Conservation (phyloP, 2,888 invertebrate species). For the Desoria tigrina region DNA sequence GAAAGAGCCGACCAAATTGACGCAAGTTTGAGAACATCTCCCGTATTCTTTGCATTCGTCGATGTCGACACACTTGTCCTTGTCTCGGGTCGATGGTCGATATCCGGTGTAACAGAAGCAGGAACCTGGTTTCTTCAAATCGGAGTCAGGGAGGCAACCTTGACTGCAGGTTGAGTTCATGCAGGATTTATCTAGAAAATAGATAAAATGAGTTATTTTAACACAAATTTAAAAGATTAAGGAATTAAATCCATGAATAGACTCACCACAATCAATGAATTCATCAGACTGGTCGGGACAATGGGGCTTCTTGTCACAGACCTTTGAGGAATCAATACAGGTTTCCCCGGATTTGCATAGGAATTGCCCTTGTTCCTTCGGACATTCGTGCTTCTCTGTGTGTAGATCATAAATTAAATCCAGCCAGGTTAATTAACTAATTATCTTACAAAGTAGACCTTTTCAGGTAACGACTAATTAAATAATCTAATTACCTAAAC, state of each 20-base stretch:
- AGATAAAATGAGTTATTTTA: too few species aligned
- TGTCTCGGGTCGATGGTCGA: slow-evolving; percentile 74
- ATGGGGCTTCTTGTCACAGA: slow-evolving; percentile 63
- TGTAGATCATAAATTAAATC: not conserved
- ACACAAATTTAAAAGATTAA: too few species aligned
- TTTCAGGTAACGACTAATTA: too few species aligned
- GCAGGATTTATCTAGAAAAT: slow-evolving; percentile 55
- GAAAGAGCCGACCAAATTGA: slow-evolving; percentile 36
- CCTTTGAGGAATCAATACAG: slow-evolving; percentile 61
- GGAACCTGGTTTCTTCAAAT: slow-evolving; percentile 58
- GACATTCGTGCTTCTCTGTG: slow-evolving; percentile 32
- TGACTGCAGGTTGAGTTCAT: slow-evolving; percentile 37
- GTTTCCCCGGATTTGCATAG: slow-evolving; percentile 40
- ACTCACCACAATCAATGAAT: too few species aligned
- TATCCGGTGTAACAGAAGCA: slow-evolving; percentile 89
- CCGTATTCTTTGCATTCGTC: slow-evolving; percentile 48
- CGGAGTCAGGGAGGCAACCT: slow-evolving; percentile 37
- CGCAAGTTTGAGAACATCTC: slow-evolving; percentile 48
- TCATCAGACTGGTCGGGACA: slow-evolving; percentile 68
- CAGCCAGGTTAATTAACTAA: not conserved
- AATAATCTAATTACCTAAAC: slow-evolving; percentile 17
- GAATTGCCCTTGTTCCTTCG: slow-evolving; percentile 38
- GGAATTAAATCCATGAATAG: too few species aligned
- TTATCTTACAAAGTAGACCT: too few species aligned
- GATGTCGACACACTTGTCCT: slow-evolving; percentile 68